These are phyloP conservation scores for Melanostoma scalare DNA, from an alignment of 2,888 invertebrate species.

Conservation along the genomic window DNA sequence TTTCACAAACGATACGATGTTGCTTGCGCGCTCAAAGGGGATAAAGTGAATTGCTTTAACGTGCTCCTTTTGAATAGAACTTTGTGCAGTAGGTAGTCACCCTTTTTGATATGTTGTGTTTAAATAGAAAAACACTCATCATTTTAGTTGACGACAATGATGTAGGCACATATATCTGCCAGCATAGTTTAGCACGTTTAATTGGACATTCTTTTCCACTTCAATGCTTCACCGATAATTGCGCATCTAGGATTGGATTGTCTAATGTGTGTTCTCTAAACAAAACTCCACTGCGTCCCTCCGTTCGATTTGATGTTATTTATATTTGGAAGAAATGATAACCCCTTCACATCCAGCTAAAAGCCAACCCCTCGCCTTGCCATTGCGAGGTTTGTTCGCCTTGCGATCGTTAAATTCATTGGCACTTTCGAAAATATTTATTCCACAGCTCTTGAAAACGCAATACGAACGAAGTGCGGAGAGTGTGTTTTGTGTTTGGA, in stretches of 20 bases:
- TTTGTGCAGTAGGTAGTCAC: slow-evolving; percentile 5
- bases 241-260: slow-evolving; percentile 2
- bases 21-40: neutral
- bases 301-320: neutral
- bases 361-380: too few species aligned
- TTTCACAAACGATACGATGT: too few species aligned
- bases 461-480: slow-evolving; percentile 9
- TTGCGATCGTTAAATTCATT: slow-evolving; percentile 54
- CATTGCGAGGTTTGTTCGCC: neutral
- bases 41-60: slow-evolving; percentile 21
- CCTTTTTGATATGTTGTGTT: neutral
- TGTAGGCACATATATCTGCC: slow-evolving; percentile 33
- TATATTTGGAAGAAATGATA: slow-evolving; percentile 25
- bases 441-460: slow-evolving; percentile 30
- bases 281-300: neutral
- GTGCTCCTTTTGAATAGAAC: slow-evolving; percentile 3
- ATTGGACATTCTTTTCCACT: slow-evolving; percentile 44
- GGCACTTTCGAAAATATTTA: slow-evolving; percentile 65
- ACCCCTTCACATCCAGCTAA: slow-evolving; percentile 15
- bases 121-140: neutral
- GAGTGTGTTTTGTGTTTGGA: slow-evolving; percentile 19
- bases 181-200: slow-evolving; percentile 30
- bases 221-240: slow-evolving; percentile 36
- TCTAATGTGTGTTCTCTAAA: neutral
- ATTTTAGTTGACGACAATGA: slow-evolving; percentile 40